These are phyloP conservation scores for Aradophagus sp. DNA, from an alignment of 1,140 invertebrate genomes.

Conservation along the genomic window DNA sequence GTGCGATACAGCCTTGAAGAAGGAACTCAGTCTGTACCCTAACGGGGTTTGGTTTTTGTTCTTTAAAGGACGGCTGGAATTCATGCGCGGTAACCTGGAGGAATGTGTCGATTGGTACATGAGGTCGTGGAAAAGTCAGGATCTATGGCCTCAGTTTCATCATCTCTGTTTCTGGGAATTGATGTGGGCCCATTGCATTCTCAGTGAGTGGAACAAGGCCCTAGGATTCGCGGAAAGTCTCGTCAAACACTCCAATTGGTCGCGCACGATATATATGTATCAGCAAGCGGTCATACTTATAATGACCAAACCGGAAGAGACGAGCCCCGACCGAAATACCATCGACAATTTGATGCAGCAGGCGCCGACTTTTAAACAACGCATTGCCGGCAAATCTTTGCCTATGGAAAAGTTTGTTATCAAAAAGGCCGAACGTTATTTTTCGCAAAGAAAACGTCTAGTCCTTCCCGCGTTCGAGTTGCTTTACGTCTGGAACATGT, in stretches of 20 bases:
- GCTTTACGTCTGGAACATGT: constrained; percentile 95
- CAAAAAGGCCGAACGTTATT: constrained; percentile 87
- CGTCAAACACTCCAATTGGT: constrained; percentile 90
- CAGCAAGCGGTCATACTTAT: constrained; percentile 88
- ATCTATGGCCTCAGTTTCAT: constrained; percentile 94
- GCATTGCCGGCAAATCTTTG: constrained; percentile 95
- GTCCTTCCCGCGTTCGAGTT: constrained; percentile 90
- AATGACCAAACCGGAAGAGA: constrained; percentile 79
- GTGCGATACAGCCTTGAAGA: constrained; percentile 83
- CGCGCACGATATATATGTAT: constrained; percentile 92
- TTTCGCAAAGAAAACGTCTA: constrained; percentile 83
- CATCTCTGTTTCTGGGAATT: constrained; percentile 97
- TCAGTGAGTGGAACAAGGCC: constrained; percentile 82
- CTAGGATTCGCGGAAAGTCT: constrained; percentile 83
- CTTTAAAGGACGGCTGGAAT: constrained; percentile 89
- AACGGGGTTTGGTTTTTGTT: constrained; percentile 95
- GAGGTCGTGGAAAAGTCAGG: constrained; percentile 88
- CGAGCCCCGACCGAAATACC: constrained; percentile 72
- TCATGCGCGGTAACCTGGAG: constrained; percentile 87
- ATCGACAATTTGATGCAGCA: constrained; percentile 80
- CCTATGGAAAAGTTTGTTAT: constrained; percentile 97
- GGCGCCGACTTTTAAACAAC: constrained; percentile 87
- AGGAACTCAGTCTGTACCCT: constrained; percentile 84
- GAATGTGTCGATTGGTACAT: constrained; percentile 86
- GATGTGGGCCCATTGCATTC: constrained; percentile 88